These are phyloP conservation scores for Agapostemon virescens DNA, from an alignment of 2,888 invertebrate species.

Conservation along the genomic window DNA sequence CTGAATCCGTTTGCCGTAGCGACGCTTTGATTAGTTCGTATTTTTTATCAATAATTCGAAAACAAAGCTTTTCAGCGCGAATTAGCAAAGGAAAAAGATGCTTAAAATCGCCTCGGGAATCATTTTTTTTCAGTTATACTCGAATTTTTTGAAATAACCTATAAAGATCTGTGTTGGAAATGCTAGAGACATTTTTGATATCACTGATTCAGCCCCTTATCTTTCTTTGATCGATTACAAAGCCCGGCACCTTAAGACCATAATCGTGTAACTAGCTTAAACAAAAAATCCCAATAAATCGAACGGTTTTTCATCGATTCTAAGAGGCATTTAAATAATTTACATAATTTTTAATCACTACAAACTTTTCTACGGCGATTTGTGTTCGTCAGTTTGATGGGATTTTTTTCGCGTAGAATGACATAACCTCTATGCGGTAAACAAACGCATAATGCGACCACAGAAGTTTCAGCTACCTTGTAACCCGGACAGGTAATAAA, in stretches of 20 bases:
- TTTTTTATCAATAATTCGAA: no score
- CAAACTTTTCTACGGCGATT: not conserved
- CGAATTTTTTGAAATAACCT: no score
- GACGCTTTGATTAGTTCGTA: no score
- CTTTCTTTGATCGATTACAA: slow-evolving; percentile 45
- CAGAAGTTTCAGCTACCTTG: slow-evolving; percentile 76
- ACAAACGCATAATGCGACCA: slow-evolving; percentile 72
- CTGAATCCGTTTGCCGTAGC: no score
- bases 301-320: not conserved
- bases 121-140: no score
- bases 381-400: not conserved
- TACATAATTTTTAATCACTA: not conserved
- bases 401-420: not conserved
- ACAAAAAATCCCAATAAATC: not conserved
- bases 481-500: slow-evolving; percentile 64
- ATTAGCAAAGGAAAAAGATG: no score
- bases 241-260: slow-evolving; percentile 16
- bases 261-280: slow-evolving; percentile 10
- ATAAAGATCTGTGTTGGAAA: no score
- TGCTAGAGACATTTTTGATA: no score
- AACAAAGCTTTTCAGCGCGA: no score
- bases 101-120: no score
- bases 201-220: no score
- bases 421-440: slow-evolving; percentile 17
- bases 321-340: not conserved